Base-by-base conservation (phyloP, 2,113 vertebrate species). In the Ardeotis arabs region DNA sequence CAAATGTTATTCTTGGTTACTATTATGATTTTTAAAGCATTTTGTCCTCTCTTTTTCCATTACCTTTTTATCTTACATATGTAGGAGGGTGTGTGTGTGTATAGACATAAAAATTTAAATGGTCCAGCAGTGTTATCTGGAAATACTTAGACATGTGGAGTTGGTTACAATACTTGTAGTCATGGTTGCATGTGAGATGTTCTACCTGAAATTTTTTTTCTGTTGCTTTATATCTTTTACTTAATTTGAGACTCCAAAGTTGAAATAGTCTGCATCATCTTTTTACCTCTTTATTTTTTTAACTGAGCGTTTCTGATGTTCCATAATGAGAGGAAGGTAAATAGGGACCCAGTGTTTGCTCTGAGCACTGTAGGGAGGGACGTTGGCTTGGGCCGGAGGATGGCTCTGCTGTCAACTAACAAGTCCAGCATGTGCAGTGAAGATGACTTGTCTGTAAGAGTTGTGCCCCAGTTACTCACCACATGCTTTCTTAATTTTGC, bases 361-460 rank as follows among this genome's bases (percentile, higher is more conserved):
- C 24, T 44, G n/a, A 17, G 68, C 24, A 4, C 37, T 37, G 6
- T 3, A 39, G 52, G 25, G 52, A 84, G n/a, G 44, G 64, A 44
- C 0, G 0, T 0, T 41, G 79, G 28, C 47, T 76, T 2, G 2
- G 25, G 25, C 28, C 4, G 3, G 53, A 39, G n/a, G 35, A 8
- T 47, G 62, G 29, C 41, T 83, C 29, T 88, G 86, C 55, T 86
- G 53, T 55, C 41, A 73, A 31, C 52, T 69, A 50, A 10, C 21
- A 29, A 81, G 62, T 47, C 84, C 47, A 85, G 70, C 1, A 1
- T 59, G 47, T 74, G 58, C 24, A 35, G 52, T 35, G 58, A 39
- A 52, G 63, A 62, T 58, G 24, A 58, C 39, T 66, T 13, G 24
- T 31, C 52, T 14, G 0, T 11, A 10, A 56, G 58, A 76, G 74